A percentile compares a stretch with the other conserved stretches of the same genome.
These are phyloP conservation scores for Pseudochirops cupreus DNA, from an alignment of 2,797 vertebrate species.

Conservation along the genomic window DNA sequence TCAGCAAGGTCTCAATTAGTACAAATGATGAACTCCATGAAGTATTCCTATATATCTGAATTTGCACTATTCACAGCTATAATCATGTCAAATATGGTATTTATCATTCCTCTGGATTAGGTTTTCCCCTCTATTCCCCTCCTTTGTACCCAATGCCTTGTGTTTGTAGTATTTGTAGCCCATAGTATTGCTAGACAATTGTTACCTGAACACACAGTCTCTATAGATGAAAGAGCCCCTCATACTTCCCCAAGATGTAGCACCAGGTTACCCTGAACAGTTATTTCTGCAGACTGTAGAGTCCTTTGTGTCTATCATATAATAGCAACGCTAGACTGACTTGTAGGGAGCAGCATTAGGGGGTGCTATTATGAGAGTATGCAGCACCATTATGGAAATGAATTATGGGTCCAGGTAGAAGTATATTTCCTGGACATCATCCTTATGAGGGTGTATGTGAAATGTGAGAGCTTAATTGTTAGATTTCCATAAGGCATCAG, in stretches of 20 bases:
- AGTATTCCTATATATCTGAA: not conserved
- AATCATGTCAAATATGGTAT: not conserved
- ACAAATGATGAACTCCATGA: not conserved
- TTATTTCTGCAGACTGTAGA: accelerated
- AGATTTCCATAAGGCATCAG: not conserved
- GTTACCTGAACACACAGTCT: conserved; percentile 83
- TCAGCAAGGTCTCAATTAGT: not conserved
- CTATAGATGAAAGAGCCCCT: conserved; percentile 4
- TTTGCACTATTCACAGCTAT: not conserved
- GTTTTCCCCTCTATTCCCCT: conserved; percentile 31
- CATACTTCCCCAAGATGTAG: conserved; percentile 27
- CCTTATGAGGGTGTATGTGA: not conserved
- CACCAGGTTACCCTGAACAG: not conserved
- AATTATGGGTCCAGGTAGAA: not conserved
- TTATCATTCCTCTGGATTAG: conserved; percentile 4
- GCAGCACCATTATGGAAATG: not conserved
- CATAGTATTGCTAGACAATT: conserved; percentile 80
- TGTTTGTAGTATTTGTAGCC: conserved; percentile 65
- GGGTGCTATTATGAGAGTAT: conserved; percentile 8
- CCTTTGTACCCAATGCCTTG: not conserved
- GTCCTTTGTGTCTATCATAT: not conserved
- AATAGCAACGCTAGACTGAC: not conserved
- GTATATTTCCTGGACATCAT: not conserved
- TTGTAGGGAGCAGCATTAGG: not conserved
- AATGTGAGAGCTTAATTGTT: not conserved